phyloP scores from a whole-genome alignment of 2,888 invertebrate species.

The Ichneumon xanthorius region DNA sequence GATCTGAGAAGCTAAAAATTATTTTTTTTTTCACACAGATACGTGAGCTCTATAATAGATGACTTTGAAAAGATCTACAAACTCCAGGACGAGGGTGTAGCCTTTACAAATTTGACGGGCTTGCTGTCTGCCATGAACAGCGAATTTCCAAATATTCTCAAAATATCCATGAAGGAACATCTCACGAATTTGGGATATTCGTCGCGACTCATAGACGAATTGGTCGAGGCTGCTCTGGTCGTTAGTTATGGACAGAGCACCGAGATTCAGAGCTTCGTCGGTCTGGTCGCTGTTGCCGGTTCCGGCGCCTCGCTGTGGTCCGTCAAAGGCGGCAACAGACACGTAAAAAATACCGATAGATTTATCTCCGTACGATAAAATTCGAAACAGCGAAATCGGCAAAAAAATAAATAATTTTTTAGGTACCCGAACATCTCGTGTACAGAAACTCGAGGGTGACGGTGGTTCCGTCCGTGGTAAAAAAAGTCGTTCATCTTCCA shows the following conservation, averaged over 20 bases:
- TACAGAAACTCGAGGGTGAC: conserved; percentile 75
- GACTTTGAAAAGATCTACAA: conserved; percentile 86
- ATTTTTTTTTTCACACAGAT: conserved; percentile 64
- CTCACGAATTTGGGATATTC: conserved; percentile 84
- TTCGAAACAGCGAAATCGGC: background rate
- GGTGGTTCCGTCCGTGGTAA: conserved; percentile 75
- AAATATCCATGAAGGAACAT: conserved; percentile 81
- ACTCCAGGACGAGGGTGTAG: conserved; percentile 85
- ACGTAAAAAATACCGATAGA: conserved; percentile 75
- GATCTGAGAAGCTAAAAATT: too few relatives aligned
- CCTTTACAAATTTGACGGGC: conserved; percentile 86
- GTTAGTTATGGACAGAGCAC: conserved; percentile 88
- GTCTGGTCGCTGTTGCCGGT: conserved; percentile 86
- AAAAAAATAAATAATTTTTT: conserved; percentile 51
- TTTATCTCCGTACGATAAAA: background rate
- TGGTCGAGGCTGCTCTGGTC: conserved; percentile 86
- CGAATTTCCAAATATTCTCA: conserved; percentile 84
- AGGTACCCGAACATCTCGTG: conserved; percentile 81
- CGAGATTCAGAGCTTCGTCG: conserved; percentile 86
- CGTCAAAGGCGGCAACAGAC: conserved; percentile 87
- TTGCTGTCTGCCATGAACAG: conserved; percentile 86
- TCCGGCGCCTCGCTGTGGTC: conserved; percentile 86
- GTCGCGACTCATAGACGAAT: conserved; percentile 86
- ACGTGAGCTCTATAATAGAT: conserved; percentile 73
- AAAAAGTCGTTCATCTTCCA: conserved; percentile 74